Conservation (phyloP, 2,888 invertebrate species). For the Drosophila anceps region DNA sequence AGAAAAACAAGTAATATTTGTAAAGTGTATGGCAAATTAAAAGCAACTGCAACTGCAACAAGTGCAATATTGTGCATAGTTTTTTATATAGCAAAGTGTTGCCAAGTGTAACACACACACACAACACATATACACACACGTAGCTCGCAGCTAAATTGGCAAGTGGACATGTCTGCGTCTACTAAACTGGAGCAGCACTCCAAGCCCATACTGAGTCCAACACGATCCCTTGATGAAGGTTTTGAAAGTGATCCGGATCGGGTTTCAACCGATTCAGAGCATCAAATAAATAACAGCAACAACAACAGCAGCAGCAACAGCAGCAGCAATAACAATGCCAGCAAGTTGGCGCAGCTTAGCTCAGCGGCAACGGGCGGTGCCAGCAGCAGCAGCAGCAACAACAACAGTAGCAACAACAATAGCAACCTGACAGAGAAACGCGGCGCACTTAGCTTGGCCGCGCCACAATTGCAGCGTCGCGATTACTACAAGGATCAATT, state of each 20-base stretch:
- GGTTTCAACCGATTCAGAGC: slow-evolving; percentile 85
- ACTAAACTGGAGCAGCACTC: slow-evolving; percentile 84
- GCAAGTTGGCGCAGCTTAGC: slow-evolving; percentile 83
- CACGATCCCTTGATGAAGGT: slow-evolving; percentile 86
- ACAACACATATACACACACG: slow-evolving; percentile 20
- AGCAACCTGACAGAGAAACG: slow-evolving; percentile 35
- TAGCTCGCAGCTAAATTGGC: slow-evolving; percentile 19
- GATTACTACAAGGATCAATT: slow-evolving; percentile 74
- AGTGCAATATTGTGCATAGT: slow-evolving; percentile 48
- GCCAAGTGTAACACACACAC: slow-evolving; percentile 64
- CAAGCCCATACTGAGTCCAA: slow-evolving; percentile 85
- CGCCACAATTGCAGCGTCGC: slow-evolving; percentile 84
- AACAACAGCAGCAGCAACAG: slow-evolving; percentile 67
- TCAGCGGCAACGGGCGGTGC: slow-evolving; percentile 83
- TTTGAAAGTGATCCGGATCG: slow-evolving; percentile 86
- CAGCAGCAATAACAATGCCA: slow-evolving; percentile 75
- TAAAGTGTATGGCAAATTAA: slow-evolving; percentile 66
- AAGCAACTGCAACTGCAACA: slow-evolving; percentile 48
- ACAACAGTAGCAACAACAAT: slow-evolving; percentile 37
- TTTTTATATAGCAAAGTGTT: slow-evolving; percentile 46
- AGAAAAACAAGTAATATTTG: slow-evolving; percentile 46
- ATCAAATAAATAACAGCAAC: slow-evolving; percentile 79
- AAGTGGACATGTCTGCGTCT: slow-evolving; percentile 63
- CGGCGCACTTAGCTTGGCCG: slow-evolving; percentile 65
- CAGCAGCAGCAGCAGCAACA: slow-evolving; percentile 51